These are phyloP conservation scores for Pilophorus perplexus DNA, from an alignment of 2,888 invertebrate species.

Conservation along the genomic window DNA sequence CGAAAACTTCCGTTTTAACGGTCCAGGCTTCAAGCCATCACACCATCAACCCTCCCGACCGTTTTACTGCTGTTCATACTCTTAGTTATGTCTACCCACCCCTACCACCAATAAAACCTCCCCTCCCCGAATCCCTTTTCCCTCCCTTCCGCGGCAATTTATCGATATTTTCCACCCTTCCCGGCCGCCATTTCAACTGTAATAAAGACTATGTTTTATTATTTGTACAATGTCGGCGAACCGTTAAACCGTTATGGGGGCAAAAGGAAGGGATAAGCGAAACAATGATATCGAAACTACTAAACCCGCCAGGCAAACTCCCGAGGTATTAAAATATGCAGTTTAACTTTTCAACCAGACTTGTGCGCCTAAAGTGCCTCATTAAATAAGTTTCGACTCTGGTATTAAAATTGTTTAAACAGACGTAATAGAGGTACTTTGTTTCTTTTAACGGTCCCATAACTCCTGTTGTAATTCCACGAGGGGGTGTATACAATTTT, in stretches of 20 bases:
- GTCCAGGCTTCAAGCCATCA: too few relatives aligned
- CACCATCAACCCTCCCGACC: too few relatives aligned
- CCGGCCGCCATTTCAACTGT: neutral
- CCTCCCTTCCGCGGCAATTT: neutral
- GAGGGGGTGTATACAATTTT: constrained; percentile 30
- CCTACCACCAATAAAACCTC: neutral
- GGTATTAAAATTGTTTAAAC: constrained; percentile 37
- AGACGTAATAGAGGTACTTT: constrained; percentile 37
- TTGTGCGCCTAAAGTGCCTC: neutral
- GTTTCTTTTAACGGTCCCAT: constrained; percentile 37
- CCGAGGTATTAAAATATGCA: neutral
- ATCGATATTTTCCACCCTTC: constrained; percentile 1
- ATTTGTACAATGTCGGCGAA: constrained; percentile 10
- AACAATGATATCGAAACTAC: constrained; percentile 16
- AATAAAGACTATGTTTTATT: constrained; percentile 19
- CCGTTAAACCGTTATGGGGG: neutral
- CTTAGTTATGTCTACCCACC: neutral
- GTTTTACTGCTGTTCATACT: neutral
- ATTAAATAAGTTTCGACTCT: constrained; percentile 11
- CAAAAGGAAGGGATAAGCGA: neutral
- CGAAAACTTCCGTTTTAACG: too few relatives aligned
- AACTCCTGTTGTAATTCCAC: neutral
- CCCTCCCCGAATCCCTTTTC: neutral
- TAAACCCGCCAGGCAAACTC: neutral
- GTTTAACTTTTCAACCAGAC: neutral